A percentile compares a stretch with the other conserved stretches of the same genome.
phyloP scores from a whole-genome alignment of 2,113 vertebrate species.

The Hyaena hyaena region DNA sequence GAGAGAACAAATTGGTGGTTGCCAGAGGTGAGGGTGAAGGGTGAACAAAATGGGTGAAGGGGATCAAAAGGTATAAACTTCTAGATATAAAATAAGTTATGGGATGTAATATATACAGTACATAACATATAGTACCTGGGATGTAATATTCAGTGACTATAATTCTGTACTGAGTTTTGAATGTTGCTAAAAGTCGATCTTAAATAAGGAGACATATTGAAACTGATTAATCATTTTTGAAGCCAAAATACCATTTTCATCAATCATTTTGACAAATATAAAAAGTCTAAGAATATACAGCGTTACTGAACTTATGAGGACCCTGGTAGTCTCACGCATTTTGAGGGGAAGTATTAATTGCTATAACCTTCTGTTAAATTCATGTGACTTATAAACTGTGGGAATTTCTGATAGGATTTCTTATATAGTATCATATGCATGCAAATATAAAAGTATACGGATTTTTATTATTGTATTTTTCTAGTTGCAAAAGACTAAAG shows the following conservation, averaged over 20 bases:
- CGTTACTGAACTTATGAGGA: not conserved
- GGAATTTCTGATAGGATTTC: not conserved
- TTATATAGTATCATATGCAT: not conserved
- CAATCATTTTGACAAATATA: not conserved
- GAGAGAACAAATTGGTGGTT: not conserved
- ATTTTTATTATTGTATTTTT: not conserved
- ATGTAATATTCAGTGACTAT: not conserved
- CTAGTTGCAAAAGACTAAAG: not conserved
- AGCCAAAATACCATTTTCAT: slow-evolving; percentile 9
- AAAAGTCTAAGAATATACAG: not conserved
- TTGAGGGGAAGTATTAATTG: not conserved
- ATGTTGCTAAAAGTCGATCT: not conserved
- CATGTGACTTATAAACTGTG: not conserved
- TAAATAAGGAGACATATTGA: not conserved
- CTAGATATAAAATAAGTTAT: not conserved
- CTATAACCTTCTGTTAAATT: not conserved
- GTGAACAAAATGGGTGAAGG: not conserved
- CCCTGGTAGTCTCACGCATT: not conserved
- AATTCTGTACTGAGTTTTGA: not conserved
- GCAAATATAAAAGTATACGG: not conserved
- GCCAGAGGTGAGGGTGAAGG: not conserved
- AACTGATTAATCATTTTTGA: slow-evolving; percentile 22
- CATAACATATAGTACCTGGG: too few relatives aligned
- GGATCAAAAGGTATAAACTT: not conserved
- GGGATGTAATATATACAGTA: not conserved